Base-by-base conservation (phyloP, 2,797 vertebrate species). In the Dendrocincla tyrannina region DNA sequence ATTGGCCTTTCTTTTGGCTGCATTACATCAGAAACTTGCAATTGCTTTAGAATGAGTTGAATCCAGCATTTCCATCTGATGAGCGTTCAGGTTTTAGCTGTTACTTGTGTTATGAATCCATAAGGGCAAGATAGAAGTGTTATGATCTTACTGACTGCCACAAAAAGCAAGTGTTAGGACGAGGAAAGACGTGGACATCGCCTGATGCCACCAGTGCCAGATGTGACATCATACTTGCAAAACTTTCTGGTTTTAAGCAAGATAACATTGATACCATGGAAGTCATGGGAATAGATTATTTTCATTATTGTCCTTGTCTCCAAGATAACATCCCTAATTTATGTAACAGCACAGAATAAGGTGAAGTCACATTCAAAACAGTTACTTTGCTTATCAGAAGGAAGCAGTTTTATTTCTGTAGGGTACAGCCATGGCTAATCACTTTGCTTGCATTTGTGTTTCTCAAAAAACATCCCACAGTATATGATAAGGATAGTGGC, bases 281-380 rank as follows among this genome's bases (percentile, higher is more conserved):
- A 93, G 32, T 59, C 3, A 76, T 85, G 74, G 83, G 70, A 93
- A 89, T 56, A 60, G 59, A 73, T 91, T 91, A 63, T 59, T 94
- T 86, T 83, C 84, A 24, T 86, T 84, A 89, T 94, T 96, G 80
- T 74, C 89, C 32, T 96, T 88, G 85, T 85, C 91, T 96, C 74
- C 44, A 79, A 84, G 85, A 97, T 96, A 88, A 92, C 67, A 78
- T 82, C 70, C 78, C 66, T 3, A 17, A 70, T 93, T 91, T 75
- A 33, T 63, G 50, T 33, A 62, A 47, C 56, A 80, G 46, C 46
- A 44, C 52, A 79, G 75, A 94, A 85, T 84, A 91, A 85, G 82
- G 73, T 92, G 90, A 96, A 92, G 91, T 90, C 82, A 96, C 89
- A 88, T 91, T 97, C 93, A 94, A 93, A 96, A 91, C 85, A 93